Conservation (phyloP, 1,140 invertebrate genomes). For the Nixonia krombeini region DNA sequence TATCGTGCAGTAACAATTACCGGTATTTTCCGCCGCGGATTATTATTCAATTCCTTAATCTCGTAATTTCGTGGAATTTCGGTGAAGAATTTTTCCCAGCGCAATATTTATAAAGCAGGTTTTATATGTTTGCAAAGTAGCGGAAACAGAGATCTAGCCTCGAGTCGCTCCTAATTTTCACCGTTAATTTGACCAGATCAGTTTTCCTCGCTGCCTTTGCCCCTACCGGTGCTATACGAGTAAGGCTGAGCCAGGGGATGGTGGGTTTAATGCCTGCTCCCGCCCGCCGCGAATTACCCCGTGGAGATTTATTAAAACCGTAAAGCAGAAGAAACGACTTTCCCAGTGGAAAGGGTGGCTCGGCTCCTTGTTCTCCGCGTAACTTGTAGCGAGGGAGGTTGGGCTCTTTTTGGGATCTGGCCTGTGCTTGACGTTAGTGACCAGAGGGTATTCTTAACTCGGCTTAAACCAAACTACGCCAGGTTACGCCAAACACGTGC, state of each 20-base stretch:
- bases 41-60: too few relatives aligned
- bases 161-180: constrained; percentile 50
- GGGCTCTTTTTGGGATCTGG: constrained; percentile 15
- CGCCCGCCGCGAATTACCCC: constrained; percentile 66
- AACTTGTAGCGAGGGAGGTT: constrained; percentile 17
- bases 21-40: too few relatives aligned
- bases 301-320: constrained; percentile 70
- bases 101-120: constrained; percentile 21
- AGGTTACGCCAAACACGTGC: constrained; percentile 49
- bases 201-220: constrained; percentile 33
- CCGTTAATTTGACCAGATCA: constrained; percentile 55
- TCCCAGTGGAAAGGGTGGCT: constrained; percentile 20
- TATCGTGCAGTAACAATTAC: too few relatives aligned
- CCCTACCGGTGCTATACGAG: constrained; percentile 12
- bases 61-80: too few relatives aligned
- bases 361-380: constrained; percentile 25
- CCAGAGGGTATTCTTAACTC: constrained; percentile 61
- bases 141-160: constrained; percentile 42
- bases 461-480: constrained; percentile 54
- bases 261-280: constrained; percentile 63
- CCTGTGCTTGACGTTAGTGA: constrained; percentile 63
- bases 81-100: constrained; percentile 10
- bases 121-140: constrained; percentile 34
- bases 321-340: constrained; percentile 68
- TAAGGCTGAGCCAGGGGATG: constrained; percentile 30